Evolutionary conservation across 2,113 vertebrate species (phyloP).

Genomic region (Alligator sinensis): DNA sequence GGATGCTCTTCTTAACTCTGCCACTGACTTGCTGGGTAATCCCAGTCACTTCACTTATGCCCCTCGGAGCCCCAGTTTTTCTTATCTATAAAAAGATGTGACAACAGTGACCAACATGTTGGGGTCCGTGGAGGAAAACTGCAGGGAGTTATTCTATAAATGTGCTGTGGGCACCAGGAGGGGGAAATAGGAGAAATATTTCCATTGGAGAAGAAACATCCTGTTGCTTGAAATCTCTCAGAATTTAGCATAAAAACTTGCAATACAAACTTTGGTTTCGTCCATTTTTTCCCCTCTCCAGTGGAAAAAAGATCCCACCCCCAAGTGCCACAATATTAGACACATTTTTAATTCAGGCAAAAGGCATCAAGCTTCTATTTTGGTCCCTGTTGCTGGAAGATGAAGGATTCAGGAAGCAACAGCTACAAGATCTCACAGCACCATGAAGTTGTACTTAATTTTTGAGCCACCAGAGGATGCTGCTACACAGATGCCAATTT

Average conservation of each 20-base stretch:
- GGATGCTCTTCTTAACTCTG: not conserved
- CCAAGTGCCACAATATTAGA: not conserved
- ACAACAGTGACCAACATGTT: no score
- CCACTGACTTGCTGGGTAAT: not conserved
- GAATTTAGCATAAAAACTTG: not conserved
- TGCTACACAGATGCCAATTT: no score
- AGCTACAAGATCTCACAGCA: not conserved
- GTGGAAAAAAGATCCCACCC: not conserved
- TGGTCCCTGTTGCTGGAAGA: not conserved
- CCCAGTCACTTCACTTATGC: not conserved
- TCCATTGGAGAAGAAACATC: no score
- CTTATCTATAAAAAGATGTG: not conserved
- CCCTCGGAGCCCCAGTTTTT: not conserved
- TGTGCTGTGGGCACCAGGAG: not conserved
- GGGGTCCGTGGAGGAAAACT: not conserved
- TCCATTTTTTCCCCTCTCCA: not conserved
- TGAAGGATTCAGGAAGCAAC: not conserved
- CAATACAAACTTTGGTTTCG: not conserved
- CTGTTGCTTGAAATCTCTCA: not conserved
- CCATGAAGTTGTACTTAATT: no score
- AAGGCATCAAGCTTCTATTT: not conserved
- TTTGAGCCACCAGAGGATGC: no score
- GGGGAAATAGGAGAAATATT: not conserved
- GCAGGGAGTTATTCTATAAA: not conserved
- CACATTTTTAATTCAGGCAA: not conserved